Base-by-base conservation (phyloP, 2,888 invertebrate species). In the Psylliodes chrysocephalus region DNA sequence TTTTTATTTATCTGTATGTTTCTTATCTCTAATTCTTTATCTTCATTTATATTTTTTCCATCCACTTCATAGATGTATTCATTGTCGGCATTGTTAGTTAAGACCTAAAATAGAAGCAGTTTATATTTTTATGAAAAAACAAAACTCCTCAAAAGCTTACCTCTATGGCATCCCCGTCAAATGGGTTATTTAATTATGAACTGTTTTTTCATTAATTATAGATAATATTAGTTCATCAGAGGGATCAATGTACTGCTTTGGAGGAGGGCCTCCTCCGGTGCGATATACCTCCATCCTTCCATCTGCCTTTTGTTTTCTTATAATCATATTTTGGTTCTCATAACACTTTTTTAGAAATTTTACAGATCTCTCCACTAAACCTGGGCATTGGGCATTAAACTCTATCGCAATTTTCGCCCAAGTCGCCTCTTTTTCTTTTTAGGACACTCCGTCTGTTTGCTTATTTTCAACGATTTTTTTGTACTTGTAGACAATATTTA, bases 371-470 rank as follows among this genome's bases (percentile, higher is more conserved):
- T 3, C 10, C 15, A 30, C 5, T 15, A 8, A 28, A 49, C 10
- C 15, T 49, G 28, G 15, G 8, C 15, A 12, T 10, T 4, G 12
- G 17, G 28, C 0, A 30, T 3, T 49, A 30, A 49, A 49, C 10
- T 30, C 28, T 22, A 7, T 10, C 30, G 8, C 19, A 49, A 49
- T 49, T 30, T 2, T 8, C 10, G 12, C 25, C 47, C 42, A 38
- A 42, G 40, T 30, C 2, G 42, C 38, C 30, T 61, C 56, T 52
- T 56, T 65, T 44, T 33, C 38, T n/a, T 7, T 33, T 60, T 54
- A 51, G 30, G 38, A 12, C 44, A 54, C 40, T 18, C 12, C 14
- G 25, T 54, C 25, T 12, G 54, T 54, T 1, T 19, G 12, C 10
- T 54, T 42, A 54, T 54, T 54, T 54, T 54, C 54, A 0, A 54